Evolutionary conservation across 2,888 invertebrate species (phyloP).

Genomic region (Halictus ligatus): DNA sequence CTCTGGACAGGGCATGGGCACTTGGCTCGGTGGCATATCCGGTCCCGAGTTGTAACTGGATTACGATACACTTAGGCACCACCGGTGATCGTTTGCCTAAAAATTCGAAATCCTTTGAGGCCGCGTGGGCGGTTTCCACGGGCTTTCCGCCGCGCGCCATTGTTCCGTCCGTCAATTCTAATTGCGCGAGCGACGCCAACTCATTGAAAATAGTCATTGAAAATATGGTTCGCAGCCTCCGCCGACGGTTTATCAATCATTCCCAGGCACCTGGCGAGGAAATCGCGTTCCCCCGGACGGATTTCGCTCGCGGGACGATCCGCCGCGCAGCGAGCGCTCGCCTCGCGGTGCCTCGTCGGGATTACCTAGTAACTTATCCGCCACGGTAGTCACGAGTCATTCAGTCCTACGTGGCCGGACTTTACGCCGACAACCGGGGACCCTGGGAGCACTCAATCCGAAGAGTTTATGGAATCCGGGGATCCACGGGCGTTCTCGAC

Average conservation of each 20-base stretch:
- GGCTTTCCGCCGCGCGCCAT: constrained; percentile 55
- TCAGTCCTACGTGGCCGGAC: constrained; percentile 10
- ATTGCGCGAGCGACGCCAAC: constrained; percentile 62
- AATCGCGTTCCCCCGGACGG: constrained; percentile 30
- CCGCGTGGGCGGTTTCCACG: constrained; percentile 61
- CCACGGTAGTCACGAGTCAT: constrained; percentile 12
- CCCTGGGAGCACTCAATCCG: neutral
- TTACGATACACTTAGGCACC: constrained; percentile 47
- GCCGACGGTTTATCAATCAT: constrained; percentile 61
- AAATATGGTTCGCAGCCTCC: constrained; percentile 53
- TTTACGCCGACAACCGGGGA: neutral
- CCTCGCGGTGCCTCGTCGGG: neutral
- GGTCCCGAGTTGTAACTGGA: constrained; percentile 47
- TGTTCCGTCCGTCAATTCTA: constrained; percentile 74
- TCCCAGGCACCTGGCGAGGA: constrained; percentile 57
- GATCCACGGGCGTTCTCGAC: neutral
- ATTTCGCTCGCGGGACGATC: constrained; percentile 39
- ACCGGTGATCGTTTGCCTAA: constrained; percentile 53
- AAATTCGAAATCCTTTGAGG: constrained; percentile 60
- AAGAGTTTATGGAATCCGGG: neutral
- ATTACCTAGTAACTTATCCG: constrained; percentile 11
- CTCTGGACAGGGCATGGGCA: neutral
- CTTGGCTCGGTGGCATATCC: constrained; percentile 42
- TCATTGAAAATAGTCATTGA: constrained; percentile 42
- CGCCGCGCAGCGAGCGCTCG: constrained; percentile 2